These are phyloP conservation scores for Grammomys surdaster DNA, from an alignment of 2,113 vertebrate species.

Conservation along the genomic window DNA sequence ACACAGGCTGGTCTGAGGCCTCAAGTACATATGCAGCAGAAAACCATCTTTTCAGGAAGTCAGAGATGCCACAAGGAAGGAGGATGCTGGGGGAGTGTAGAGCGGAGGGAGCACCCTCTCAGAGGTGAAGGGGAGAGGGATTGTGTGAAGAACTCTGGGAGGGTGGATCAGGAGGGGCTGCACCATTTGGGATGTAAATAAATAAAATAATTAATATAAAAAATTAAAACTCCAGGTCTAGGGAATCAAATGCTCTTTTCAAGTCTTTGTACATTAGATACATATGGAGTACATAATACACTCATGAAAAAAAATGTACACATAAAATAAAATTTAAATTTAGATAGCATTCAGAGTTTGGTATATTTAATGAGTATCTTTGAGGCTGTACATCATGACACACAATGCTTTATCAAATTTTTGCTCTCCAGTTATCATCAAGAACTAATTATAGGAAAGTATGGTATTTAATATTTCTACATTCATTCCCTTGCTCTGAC, in stretches of 20 bases:
- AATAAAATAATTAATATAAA: too few relatives aligned
- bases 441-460: not conserved
- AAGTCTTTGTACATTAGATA: not conserved
- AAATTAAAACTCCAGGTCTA: not conserved
- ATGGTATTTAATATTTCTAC: not conserved
- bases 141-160: too few relatives aligned
- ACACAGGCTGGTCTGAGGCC: too few relatives aligned
- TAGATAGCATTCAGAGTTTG: not conserved
- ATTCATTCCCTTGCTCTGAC: not conserved
- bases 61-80: too few relatives aligned
- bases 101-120: too few relatives aligned
- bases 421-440: not conserved
- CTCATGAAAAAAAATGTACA: not conserved
- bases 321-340: not conserved
- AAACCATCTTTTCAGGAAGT: too few relatives aligned
- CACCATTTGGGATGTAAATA: too few relatives aligned
- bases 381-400: not conserved
- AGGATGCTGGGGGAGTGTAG: too few relatives aligned
- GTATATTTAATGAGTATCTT: not conserved
- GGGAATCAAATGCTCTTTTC: not conserved
- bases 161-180: accelerated
- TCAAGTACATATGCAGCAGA: too few relatives aligned
- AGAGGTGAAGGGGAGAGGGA: too few relatives aligned
- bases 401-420: not conserved
- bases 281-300: not conserved